Conservation (phyloP, 2,113 vertebrate species). For the Pyxicephalus adspersus region DNA sequence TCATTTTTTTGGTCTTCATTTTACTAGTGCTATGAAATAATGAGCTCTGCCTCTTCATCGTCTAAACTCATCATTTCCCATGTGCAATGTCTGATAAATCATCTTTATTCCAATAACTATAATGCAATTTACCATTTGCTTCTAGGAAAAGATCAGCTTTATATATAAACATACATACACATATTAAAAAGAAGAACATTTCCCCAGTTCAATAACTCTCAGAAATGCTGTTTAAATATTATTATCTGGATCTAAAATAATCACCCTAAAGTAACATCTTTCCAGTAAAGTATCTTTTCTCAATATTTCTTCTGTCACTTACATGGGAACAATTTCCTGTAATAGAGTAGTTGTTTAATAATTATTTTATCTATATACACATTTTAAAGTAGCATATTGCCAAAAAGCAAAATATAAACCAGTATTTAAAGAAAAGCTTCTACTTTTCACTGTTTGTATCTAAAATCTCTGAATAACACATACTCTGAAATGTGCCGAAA, state of each 20-base stretch:
- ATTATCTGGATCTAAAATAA: constrained; percentile 42
- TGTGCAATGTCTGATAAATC: constrained; percentile 30
- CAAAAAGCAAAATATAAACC: no score
- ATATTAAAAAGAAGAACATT: constrained; percentile 35
- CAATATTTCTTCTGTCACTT: constrained; percentile 30
- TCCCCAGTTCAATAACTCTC: constrained; percentile 28
- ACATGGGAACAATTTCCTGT: not conserved
- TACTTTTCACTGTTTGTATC: no score
- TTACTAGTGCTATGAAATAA: constrained; percentile 32
- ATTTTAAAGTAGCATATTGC: no score
- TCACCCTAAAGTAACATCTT: constrained; percentile 33
- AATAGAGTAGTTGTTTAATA: not conserved
- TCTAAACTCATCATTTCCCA: constrained; percentile 23
- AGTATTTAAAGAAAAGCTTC: no score
- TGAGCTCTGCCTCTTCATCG: constrained; percentile 33
- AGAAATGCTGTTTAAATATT: constrained; percentile 30
- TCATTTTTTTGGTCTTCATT: constrained; percentile 27
- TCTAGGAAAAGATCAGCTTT: constrained; percentile 35
- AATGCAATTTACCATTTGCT: constrained; percentile 43
- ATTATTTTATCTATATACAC: not conserved
- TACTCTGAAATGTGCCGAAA: no score
- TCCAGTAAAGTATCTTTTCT: not conserved
- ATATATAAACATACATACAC: constrained; percentile 34
- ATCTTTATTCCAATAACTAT: constrained; percentile 47
- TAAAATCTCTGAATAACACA: no score